These are phyloP conservation scores for Ennomos quercinarius DNA, from an alignment of 2,888 invertebrate species.

Conservation along the genomic window DNA sequence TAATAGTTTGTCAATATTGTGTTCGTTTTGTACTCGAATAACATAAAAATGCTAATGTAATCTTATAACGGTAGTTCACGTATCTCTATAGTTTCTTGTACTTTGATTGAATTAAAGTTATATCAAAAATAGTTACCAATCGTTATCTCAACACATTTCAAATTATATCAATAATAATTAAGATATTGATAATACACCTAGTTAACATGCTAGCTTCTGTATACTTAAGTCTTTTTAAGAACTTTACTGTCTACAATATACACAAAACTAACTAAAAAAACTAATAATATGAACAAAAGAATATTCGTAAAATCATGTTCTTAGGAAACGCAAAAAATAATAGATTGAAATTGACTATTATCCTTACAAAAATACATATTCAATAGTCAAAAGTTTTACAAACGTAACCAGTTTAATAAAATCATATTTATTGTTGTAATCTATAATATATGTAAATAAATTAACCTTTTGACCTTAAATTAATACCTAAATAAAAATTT, in stretches of 20 bases:
- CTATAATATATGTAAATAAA: background rate
- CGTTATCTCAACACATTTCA: background rate
- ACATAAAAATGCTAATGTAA: slow-evolving; percentile 8
- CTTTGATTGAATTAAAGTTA: background rate
- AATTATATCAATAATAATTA: slow-evolving; percentile 12
- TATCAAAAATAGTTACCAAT: slow-evolving; percentile 13
- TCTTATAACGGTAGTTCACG: too few relatives aligned
- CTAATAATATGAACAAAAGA: slow-evolving; percentile 1
- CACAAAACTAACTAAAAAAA: too few relatives aligned
- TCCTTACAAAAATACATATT: background rate
- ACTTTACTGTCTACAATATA: slow-evolving; percentile 18
- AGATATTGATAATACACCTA: slow-evolving; percentile 4
- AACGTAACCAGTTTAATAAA: slow-evolving; percentile 2
- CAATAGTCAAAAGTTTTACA: slow-evolving; percentile 4
- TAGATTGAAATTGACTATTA: background rate
- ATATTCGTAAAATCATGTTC: background rate
- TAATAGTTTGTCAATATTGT: slow-evolving; percentile 55
- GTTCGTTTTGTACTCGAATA: slow-evolving; percentile 40
- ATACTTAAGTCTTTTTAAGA: slow-evolving; percentile 15
- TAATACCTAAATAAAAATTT: slow-evolving; percentile 7
- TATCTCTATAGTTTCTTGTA: background rate
- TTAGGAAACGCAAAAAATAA: slow-evolving; percentile 7
- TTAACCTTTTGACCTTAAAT: background rate
- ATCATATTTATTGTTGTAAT: background rate
- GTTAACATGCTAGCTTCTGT: slow-evolving; percentile 18